Base-by-base conservation (phyloP, 2,888 invertebrate species). In the Mylabris sibirica region DNA sequence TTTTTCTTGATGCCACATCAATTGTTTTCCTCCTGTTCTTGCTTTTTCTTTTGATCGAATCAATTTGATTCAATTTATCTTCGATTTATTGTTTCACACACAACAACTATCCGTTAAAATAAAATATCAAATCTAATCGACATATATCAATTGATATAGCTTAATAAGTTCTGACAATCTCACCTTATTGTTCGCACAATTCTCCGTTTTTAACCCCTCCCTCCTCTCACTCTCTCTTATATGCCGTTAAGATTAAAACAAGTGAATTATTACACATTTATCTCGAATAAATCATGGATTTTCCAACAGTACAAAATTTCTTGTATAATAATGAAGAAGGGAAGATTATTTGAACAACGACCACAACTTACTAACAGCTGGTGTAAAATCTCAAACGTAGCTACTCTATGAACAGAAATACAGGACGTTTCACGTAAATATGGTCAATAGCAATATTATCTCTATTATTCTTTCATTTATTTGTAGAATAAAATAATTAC, bases 331-430 rank as follows among this genome's bases (percentile, higher is more conserved):
- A 57, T 60, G 61, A 57, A 64, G 69, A 63, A 30, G 63, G 68
- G 68, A 66, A 68, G 69, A 71, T 72, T 74, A 72, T 74, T 72
- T 70, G 71, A 69, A 63, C 63, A 65, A 70, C 70, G 69, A 68
- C 72, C 66, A 61, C 73, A 65, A 66, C 63, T 69, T 65, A 65
- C 64, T 65, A 64, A 64, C 64, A 67, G 68, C 68, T 66, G 74
- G 71, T 72, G 72, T 69, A 72, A 74, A 72, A 70, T 74, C 70
- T 70, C 70, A 62, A 72, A 72, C 74, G 66, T 64, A 72, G 70
- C 72, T 72, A 67, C 69, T 11, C 30, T 30, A 30, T 30, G 8
- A 30, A 30, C 30, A 6, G 4, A 30, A 4, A 30, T 8, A 30
- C 30, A n/a, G n/a, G n/a, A n/a, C n/a, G n/a, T n/a, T n/a, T n/a